Evolutionary conservation across 1,140 invertebrate genomes (phyloP).

Genomic region (Drosophila pachea): DNA sequence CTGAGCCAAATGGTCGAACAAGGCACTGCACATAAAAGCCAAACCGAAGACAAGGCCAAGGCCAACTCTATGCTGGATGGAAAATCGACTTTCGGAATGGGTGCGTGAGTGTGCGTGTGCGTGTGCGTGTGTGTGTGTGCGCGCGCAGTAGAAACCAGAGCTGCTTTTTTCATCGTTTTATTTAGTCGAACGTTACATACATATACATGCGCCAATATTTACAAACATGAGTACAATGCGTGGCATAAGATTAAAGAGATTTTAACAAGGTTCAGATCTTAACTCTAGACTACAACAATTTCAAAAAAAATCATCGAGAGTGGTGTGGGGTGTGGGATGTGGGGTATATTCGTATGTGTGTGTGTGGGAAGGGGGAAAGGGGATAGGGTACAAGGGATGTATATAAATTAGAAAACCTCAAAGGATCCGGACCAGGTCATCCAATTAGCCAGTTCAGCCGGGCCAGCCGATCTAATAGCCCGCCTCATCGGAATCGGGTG

Average conservation of each 20-base stretch:
- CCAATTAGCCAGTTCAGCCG: neutral
- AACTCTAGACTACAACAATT: slow-evolving; percentile 39
- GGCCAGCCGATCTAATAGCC: slow-evolving; percentile 54
- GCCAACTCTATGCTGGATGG: slow-evolving; percentile 10
- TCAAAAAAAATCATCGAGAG: slow-evolving; percentile 24
- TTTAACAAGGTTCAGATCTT: slow-evolving; percentile 33
- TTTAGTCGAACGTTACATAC: slow-evolving; percentile 22
- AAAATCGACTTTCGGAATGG: slow-evolving; percentile 38
- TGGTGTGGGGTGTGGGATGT: neutral
- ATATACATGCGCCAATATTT: slow-evolving; percentile 62
- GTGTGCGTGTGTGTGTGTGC: neutral
- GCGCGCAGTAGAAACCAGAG: neutral
- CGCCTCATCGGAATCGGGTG: slow-evolving; percentile 73
- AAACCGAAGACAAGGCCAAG: slow-evolving; percentile 32
- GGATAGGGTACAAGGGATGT: too few species aligned
- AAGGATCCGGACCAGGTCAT: slow-evolving; percentile 10
- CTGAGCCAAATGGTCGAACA: slow-evolving; percentile 32
- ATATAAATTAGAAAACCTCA: slow-evolving; percentile 42
- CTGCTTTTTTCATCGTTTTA: slow-evolving; percentile 19
- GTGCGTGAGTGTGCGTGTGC: neutral
- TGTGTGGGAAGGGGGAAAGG: neutral
- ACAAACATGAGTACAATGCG: slow-evolving; percentile 64
- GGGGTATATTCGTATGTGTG: neutral
- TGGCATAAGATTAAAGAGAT: slow-evolving; percentile 47
- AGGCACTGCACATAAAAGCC: neutral